phyloP scores from a whole-genome alignment of 2,888 invertebrate species.

The Watsonalla cultraria region DNA sequence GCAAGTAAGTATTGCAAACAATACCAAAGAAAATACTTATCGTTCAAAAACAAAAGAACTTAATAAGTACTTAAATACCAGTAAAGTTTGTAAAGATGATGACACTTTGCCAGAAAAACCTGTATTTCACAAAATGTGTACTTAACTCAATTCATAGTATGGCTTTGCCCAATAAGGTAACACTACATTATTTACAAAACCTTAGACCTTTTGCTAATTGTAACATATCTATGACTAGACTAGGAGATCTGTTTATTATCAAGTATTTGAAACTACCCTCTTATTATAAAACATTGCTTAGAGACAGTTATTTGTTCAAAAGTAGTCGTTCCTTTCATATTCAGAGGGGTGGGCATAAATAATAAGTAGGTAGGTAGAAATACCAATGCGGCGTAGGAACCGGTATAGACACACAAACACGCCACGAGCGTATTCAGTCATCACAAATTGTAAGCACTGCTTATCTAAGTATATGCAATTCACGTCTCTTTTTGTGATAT shows the following conservation, averaged over 20 bases:
- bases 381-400: too few species aligned
- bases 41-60: neutral
- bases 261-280: constrained; percentile 3
- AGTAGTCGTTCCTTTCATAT: too few species aligned
- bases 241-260: constrained; percentile 23
- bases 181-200: constrained; percentile 33
- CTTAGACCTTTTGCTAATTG: constrained; percentile 34
- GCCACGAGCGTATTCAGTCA: too few species aligned
- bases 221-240: constrained; percentile 34
- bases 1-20: neutral
- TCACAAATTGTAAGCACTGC: too few species aligned
- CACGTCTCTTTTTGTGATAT: too few species aligned
- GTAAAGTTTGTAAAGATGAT: neutral
- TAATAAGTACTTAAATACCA: neutral
- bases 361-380: too few species aligned
- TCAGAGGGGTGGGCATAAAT: too few species aligned
- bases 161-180: constrained; percentile 48
- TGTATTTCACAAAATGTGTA: constrained; percentile 15
- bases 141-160: constrained; percentile 52
- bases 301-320: too few species aligned
- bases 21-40: neutral
- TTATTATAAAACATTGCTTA: neutral
- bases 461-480: too few species aligned
- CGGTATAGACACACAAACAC: too few species aligned
- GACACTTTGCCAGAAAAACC: neutral